Percentiles rank a stretch among this genome's conserved stretches.
These are phyloP conservation scores for Eueremaeus valkanovi DNA, from an alignment of 2,888 invertebrate genomes.

Conservation along the genomic window DNA sequence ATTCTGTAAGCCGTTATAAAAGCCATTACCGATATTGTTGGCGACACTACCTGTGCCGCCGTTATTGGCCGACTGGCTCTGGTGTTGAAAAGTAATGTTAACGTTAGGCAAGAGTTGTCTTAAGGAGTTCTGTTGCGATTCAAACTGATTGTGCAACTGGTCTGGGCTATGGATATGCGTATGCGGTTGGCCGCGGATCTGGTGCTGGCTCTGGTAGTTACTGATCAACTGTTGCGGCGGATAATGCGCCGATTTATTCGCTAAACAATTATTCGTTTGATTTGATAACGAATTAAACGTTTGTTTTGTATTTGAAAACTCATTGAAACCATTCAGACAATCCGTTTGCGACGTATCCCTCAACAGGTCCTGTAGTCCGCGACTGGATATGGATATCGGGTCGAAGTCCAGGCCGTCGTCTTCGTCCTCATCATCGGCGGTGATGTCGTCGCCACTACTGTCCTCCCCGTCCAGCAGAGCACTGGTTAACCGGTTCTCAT, in stretches of 20 bases:
- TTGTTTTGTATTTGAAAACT: no score
- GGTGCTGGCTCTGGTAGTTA: no score
- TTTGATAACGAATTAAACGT: no score
- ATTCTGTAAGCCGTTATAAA: neutral
- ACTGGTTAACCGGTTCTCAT: neutral
- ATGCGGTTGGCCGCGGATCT: no score
- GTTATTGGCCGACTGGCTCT: neutral
- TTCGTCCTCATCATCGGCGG: slow-evolving; percentile 19
- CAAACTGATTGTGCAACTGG: slow-evolving; percentile 45
- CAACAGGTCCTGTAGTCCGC: slow-evolving; percentile 42
- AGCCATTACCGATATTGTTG: neutral
- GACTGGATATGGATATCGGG: slow-evolving; percentile 44
- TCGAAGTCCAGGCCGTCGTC: slow-evolving; percentile 45
- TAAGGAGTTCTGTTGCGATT: slow-evolving; percentile 54
- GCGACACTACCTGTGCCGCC: neutral
- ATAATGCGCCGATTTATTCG: no score
- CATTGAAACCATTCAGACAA: no score
- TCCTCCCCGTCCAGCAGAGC: neutral
- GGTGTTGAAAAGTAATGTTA: slow-evolving; percentile 53
- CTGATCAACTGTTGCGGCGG: no score
- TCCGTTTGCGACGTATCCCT: slow-evolving; percentile 3
- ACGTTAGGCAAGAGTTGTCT: slow-evolving; percentile 55
- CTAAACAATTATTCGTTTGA: no score
- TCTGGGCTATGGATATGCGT: no score
- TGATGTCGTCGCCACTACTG: neutral